These are phyloP conservation scores for Luperina nickerlii DNA, from an alignment of 2,888 invertebrate species.

Conservation along the genomic window DNA sequence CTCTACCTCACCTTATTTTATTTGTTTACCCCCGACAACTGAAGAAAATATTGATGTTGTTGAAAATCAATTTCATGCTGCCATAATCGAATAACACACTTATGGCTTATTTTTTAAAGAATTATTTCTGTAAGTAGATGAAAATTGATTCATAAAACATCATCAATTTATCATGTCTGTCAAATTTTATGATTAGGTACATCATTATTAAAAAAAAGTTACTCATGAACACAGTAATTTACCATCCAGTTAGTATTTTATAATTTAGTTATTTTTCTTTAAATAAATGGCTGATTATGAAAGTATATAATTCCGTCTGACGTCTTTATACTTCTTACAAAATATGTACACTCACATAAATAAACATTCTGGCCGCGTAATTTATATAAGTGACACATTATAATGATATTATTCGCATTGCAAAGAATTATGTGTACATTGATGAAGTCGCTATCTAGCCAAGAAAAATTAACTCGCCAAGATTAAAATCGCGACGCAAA, in stretches of 20 bases:
- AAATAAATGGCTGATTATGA: slow-evolving; percentile 37
- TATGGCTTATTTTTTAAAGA: neutral
- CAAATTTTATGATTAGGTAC: neutral
- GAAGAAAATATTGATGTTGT: neutral
- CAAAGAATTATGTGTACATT: slow-evolving; percentile 50
- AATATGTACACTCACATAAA: slow-evolving; percentile 46
- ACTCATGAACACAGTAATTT: slow-evolving; percentile 29
- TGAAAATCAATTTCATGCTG: neutral
- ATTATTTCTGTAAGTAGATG: neutral
- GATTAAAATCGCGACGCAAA: slow-evolving; percentile 58
- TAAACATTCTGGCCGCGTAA: slow-evolving; percentile 47
- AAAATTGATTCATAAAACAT: neutral
- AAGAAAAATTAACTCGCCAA: slow-evolving; percentile 47
- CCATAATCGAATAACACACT: neutral
- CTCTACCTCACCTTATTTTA: slow-evolving; percentile 24
- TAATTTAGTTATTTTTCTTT: slow-evolving; percentile 5
- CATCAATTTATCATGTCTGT: neutral
- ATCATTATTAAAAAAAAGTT: slow-evolving; percentile 8
- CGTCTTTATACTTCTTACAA: slow-evolving; percentile 60
- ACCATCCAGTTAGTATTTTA: slow-evolving; percentile 37
- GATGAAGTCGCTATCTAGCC: slow-evolving; percentile 58
- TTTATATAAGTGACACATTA: slow-evolving; percentile 58
- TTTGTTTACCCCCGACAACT: slow-evolving; percentile 18
- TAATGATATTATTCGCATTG: slow-evolving; percentile 62
- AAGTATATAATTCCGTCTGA: slow-evolving; percentile 61